Evolutionary conservation across 2,113 vertebrate species (phyloP), one percentile per base, ranked within the genome.

Genomic region (Bujurquina vittata): DNA sequence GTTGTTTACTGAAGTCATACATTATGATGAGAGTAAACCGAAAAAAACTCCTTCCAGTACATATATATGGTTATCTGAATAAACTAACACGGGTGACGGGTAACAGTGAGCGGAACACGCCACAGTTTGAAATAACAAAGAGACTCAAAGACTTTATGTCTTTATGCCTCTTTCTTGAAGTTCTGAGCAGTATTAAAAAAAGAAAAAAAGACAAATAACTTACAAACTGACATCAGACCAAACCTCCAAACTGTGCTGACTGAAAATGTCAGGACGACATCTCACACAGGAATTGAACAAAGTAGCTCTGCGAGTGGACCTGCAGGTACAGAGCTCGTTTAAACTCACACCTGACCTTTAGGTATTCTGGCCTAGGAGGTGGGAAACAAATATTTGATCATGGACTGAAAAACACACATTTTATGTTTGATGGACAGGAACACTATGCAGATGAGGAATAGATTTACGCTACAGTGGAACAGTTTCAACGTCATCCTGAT

Each of bases 261-360:
- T 0, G 3, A 52, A 54, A 77, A 84, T 83, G 83, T 67, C 80
- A 77, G 37, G 52, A 72, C 72, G 62, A 57, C 33, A 80, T 60
- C 77, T 78, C 26, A 14, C 26, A 57, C 31, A 78, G 43, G 15
- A 63, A 75, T 80, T 43, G 56, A 35, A 69, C 40, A n/a, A 52
- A 72, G 67, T 72, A 72, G 46, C 67, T 72, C 26, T 31, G 43
- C 52, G 46, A 33, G 46, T 54, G 67, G 46, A 52, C 9, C n/a
- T 56, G 54, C 54, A 56, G 20, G 18, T 56, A 54, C 43, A 52
- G 26, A 54, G 67, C 26, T 72, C 46, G 29, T 72, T 72, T 31
- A 54, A 31, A 54, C 67, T 72, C 46, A 31, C 26, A 52, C 17
- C 46, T 72, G 46, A 72, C 67, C 67, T 72, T 72, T 72, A 72